These are phyloP conservation scores for Augiades crinisus DNA, from an alignment of 2,888 invertebrate genomes.

Conservation along the genomic window DNA sequence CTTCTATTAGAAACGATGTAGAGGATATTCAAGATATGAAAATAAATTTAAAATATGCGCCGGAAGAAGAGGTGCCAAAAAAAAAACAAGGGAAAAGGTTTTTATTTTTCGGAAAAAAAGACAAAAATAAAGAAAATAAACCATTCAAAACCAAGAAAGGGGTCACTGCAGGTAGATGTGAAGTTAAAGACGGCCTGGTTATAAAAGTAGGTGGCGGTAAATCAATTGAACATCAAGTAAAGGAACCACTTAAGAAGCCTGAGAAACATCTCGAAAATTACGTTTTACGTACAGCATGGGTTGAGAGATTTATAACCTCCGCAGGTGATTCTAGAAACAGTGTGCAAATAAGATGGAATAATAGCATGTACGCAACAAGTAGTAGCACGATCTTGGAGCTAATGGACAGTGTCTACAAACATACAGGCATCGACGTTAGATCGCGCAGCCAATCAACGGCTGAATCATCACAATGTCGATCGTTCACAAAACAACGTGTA, in stretches of 20 bases:
- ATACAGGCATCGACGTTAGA: constrained; percentile 45
- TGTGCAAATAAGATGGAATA: constrained; percentile 62
- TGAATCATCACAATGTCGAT: constrained; percentile 42
- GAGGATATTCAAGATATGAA: constrained; percentile 30
- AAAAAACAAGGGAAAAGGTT: constrained; percentile 53
- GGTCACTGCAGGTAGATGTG: constrained; percentile 59
- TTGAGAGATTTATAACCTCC: constrained; percentile 48
- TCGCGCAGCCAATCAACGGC: constrained; percentile 53
- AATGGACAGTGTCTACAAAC: constrained; percentile 54
- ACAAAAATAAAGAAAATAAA: constrained; percentile 41
- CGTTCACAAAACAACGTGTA: constrained; percentile 42
- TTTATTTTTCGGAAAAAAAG: constrained; percentile 59
- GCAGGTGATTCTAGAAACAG: constrained; percentile 52
- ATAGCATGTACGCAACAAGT: constrained; percentile 54
- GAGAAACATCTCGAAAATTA: constrained; percentile 35
- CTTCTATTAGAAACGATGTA: constrained; percentile 34
- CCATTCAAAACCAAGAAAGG: constrained; percentile 48
- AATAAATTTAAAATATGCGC: constrained; percentile 28
- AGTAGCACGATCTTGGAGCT: constrained; percentile 61
- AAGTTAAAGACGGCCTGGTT: constrained; percentile 55
- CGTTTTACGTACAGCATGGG: constrained; percentile 50
- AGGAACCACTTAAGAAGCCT: constrained; percentile 27
- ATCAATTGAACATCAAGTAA: too few relatives aligned
- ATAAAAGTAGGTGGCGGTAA: constrained; percentile 46
- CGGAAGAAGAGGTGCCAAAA: constrained; percentile 26